These are phyloP conservation scores for Chymomyza procnemis DNA, from an alignment of 2,888 invertebrate species.

Conservation along the genomic window DNA sequence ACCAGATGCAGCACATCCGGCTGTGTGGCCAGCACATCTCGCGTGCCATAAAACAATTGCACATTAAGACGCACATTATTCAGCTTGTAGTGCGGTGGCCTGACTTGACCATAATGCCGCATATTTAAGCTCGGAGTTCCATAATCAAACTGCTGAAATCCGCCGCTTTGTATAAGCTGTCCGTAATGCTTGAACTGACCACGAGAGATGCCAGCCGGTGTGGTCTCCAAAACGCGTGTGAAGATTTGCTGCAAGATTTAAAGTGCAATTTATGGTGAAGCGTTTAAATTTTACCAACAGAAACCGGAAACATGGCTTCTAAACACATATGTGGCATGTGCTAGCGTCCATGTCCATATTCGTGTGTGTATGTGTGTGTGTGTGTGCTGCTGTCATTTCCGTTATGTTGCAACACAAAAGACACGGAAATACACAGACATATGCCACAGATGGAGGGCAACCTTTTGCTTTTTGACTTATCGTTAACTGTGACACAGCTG, in stretches of 20 bases:
- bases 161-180: slow-evolving; percentile 75
- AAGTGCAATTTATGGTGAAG: slow-evolving; percentile 31
- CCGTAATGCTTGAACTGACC: slow-evolving; percentile 75
- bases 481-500: neutral
- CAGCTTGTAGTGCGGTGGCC: slow-evolving; percentile 71
- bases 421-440: slow-evolving; percentile 42
- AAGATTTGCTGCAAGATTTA: slow-evolving; percentile 56
- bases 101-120: slow-evolving; percentile 62
- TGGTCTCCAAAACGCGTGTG: slow-evolving; percentile 73
- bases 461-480: neutral
- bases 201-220: slow-evolving; percentile 75
- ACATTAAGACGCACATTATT: slow-evolving; percentile 70
- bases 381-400: slow-evolving; percentile 50
- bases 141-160: slow-evolving; percentile 75
- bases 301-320: slow-evolving; percentile 34
- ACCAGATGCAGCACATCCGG: slow-evolving; percentile 66
- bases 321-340: slow-evolving; percentile 2
- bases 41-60: slow-evolving; percentile 71
- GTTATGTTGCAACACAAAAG: slow-evolving; percentile 53
- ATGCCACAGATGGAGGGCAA: neutral
- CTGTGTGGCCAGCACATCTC: slow-evolving; percentile 58
- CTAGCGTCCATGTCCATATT: slow-evolving; percentile 14
- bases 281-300: slow-evolving; percentile 45
- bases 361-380: slow-evolving; percentile 34
- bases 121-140: slow-evolving; percentile 62